phyloP scores from a whole-genome alignment of 2,797 vertebrate species.

The Catamblyrhynchus diadema region DNA sequence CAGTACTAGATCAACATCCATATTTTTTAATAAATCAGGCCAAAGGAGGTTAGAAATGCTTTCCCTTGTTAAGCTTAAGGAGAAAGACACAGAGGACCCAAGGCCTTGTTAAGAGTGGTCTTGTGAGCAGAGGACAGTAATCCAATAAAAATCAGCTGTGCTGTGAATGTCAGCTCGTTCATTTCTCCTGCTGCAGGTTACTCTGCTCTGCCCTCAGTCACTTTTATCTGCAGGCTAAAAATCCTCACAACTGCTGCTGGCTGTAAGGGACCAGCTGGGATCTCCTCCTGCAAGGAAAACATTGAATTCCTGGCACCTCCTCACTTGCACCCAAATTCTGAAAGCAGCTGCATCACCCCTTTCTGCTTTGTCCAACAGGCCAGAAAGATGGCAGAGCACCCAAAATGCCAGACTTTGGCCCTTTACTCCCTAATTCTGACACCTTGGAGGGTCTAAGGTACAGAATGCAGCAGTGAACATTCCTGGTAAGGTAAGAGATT shows the following conservation, averaged over 20 bases:
- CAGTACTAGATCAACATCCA: no score
- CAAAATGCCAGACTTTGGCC: rapidly evolving
- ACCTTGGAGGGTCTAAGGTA: neutral
- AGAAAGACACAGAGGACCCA: neutral
- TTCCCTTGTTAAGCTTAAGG: neutral
- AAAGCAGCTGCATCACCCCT: neutral
- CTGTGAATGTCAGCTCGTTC: neutral
- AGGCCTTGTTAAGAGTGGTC: constrained; percentile 4
- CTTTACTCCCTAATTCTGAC: neutral
- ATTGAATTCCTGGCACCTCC: neutral
- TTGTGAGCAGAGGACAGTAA: neutral
- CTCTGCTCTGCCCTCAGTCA: neutral
- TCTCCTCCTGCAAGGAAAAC: neutral
- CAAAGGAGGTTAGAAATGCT: neutral
- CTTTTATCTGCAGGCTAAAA: neutral
- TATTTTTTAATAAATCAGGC: neutral
- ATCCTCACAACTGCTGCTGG: neutral
- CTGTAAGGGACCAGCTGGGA: neutral
- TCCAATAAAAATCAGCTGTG: constrained; percentile 14
- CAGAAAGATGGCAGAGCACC: neutral
- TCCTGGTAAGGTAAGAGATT: neutral
- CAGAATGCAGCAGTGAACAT: neutral
- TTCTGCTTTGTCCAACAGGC: neutral
- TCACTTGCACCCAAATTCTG: neutral
- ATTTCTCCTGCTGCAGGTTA: neutral